Evolutionary conservation across 2,888 invertebrate genomes (phyloP).

Genomic region (Andrena flavipes): DNA sequence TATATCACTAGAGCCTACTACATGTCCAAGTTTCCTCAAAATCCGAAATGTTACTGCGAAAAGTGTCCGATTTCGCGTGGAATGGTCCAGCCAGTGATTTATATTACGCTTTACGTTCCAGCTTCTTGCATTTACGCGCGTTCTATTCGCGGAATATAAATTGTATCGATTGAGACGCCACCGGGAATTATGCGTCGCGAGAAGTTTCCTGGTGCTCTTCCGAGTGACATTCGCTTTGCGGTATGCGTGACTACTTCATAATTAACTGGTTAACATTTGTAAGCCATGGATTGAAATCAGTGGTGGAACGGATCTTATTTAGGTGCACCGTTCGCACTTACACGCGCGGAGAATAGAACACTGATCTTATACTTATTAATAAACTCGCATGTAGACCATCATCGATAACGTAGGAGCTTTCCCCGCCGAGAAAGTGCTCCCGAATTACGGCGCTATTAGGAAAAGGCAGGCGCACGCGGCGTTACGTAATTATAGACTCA

Average conservation of each 20-base stretch:
- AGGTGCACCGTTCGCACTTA: neutral
- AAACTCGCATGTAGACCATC: constrained; percentile 19
- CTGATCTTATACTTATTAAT: constrained; percentile 30
- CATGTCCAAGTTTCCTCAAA: too few species aligned
- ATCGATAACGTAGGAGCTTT: constrained; percentile 2
- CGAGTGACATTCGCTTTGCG: neutral
- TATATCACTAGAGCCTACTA: too few species aligned
- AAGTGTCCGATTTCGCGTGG: too few species aligned
- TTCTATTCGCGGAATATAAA: neutral
- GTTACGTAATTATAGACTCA: constrained; percentile 3
- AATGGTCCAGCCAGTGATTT: too few species aligned
- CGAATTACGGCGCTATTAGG: neutral
- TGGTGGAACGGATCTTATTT: neutral
- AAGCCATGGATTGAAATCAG: neutral
- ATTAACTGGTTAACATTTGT: neutral
- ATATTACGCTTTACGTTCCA: neutral
- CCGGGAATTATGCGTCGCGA: neutral
- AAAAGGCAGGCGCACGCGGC: too few species aligned
- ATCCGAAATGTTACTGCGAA: too few species aligned
- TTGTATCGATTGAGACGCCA: neutral
- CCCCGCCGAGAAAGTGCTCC: neutral
- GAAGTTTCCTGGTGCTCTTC: neutral
- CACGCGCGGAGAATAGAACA: neutral
- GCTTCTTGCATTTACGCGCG: neutral
- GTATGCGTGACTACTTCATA: neutral